Conservation (phyloP, 2,797 vertebrate genomes). For the Esox lucius region DNA sequence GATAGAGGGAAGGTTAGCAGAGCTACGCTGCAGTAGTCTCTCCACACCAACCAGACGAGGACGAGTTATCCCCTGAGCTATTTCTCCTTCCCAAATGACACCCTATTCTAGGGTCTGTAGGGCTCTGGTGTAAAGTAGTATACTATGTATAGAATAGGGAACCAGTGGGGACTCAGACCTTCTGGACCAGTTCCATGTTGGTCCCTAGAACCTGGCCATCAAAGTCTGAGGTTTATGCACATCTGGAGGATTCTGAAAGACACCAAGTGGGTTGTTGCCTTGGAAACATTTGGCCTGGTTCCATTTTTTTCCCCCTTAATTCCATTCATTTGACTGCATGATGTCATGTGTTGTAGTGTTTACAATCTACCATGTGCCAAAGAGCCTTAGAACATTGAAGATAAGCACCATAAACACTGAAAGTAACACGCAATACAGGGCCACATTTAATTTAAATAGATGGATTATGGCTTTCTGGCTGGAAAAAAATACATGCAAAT, state of each 20-base stretch:
- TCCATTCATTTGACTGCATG: neutral
- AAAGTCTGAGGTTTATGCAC: neutral
- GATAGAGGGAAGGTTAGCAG: conserved; percentile 61
- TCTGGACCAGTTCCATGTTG: neutral
- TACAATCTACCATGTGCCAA: neutral
- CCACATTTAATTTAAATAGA: neutral
- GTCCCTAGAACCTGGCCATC: neutral
- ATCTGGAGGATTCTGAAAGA: neutral
- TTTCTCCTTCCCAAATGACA: neutral
- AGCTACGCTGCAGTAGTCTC: conserved; percentile 36
- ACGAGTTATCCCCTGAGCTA: neutral
- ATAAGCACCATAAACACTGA: neutral
- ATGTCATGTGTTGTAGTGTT: neutral
- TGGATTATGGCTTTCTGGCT: no score
- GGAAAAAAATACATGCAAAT: no score
- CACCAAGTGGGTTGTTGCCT: neutral
- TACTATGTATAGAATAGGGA: neutral
- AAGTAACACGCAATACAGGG: neutral
- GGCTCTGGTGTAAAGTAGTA: neutral
- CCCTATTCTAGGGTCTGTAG: no score
- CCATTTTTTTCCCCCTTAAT: neutral
- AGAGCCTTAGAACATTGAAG: neutral
- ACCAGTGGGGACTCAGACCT: neutral
- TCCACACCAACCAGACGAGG: neutral
- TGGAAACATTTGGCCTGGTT: neutral